A percentile compares a stretch with the other conserved stretches of the same genome.
phyloP scores from a whole-genome alignment of 2,888 invertebrate species.

The Apotomis betuletana region DNA sequence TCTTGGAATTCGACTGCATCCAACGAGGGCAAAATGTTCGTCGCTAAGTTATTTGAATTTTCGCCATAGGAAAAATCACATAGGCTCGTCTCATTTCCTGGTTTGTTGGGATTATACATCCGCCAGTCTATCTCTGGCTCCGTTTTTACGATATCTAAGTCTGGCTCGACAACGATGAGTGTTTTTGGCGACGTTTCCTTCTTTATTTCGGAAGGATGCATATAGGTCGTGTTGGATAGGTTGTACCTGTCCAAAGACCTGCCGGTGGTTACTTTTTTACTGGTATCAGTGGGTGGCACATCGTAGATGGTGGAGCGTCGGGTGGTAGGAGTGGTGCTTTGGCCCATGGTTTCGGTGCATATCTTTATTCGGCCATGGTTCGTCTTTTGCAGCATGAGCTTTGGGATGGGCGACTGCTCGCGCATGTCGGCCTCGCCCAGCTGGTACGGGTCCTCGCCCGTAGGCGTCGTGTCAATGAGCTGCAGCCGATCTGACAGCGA shows the following conservation, averaged over 20 bases:
- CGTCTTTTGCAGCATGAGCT: constrained; percentile 73
- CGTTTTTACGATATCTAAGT: constrained; percentile 62
- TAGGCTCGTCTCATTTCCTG: constrained; percentile 60
- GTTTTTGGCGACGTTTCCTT: constrained; percentile 52
- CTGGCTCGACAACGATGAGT: constrained; percentile 57
- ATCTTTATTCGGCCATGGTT: constrained; percentile 66
- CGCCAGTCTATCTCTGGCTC: constrained; percentile 67
- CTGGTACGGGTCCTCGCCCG: constrained; percentile 77
- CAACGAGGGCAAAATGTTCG: constrained; percentile 55
- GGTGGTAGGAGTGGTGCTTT: constrained; percentile 48
- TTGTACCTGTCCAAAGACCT: constrained; percentile 55
- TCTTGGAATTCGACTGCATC: constrained; percentile 66
- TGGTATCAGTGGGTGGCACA: constrained; percentile 52
- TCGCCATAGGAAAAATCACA: constrained; percentile 72
- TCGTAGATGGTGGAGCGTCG: constrained; percentile 60
- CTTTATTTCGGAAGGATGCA: constrained; percentile 52
- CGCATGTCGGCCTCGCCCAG: constrained; percentile 76
- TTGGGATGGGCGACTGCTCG: constrained; percentile 78
- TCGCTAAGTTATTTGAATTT: constrained; percentile 57
- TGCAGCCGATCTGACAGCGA: constrained; percentile 71
- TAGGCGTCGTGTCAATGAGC: constrained; percentile 75
- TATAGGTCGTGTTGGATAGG: constrained; percentile 53
- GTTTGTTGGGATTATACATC: constrained; percentile 54
- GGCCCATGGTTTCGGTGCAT: constrained; percentile 54
- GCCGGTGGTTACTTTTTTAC: constrained; percentile 47